Base-by-base conservation (phyloP, 35 echinoderm and acorn worm species). In the Lytechinus variegatus region DNA sequence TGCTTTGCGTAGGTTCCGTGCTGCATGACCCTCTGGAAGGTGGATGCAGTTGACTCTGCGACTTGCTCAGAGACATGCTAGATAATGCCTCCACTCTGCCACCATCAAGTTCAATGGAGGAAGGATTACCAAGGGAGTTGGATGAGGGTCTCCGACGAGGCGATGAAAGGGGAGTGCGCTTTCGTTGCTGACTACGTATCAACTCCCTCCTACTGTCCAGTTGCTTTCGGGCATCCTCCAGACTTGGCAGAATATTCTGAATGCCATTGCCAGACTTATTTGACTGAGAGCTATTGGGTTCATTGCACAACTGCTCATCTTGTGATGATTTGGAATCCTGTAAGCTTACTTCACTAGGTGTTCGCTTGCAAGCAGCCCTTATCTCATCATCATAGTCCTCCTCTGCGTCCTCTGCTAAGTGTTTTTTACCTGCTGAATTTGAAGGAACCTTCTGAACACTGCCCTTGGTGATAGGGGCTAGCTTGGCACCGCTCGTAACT, bases 341-440 rank as follows among this genome's bases (percentile, higher is more conserved):
- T 3, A 93, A 0, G 12, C 92, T 87, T 13, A 51, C 87, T 94
- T 93, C 95, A 52, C 58, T 86, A 11, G 57, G 55, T 96, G 95
- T 58, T 56, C 89, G 60, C 54, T 89, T 95, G 61, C 95, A 94
- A 58, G 71, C 97, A 88, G 61, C 91, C 28, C 94, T 95, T 66
- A 96, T 96, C 71, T 97, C 97, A 24, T 96, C 96, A 97, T 96
- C 97, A 95, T 97, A 96, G 33, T 97, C 87, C 94, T 97, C 97
- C 16, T 96, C 97, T 24, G 54, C 72, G 55, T 95, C 87, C 0
- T 79, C 5, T 53, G 86, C 6, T 16, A 87, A 89, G 3, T 93
- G 89, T 89, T 89, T 96, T 53, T 54, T 72, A 21, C 94, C 95
- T 54, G 54, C 52, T 5, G n/a, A 16, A 11, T 54, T 57, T 57